phyloP scores from a whole-genome alignment of 64 coral and sea anemone species.

The Catalaphyllia jardinei region DNA sequence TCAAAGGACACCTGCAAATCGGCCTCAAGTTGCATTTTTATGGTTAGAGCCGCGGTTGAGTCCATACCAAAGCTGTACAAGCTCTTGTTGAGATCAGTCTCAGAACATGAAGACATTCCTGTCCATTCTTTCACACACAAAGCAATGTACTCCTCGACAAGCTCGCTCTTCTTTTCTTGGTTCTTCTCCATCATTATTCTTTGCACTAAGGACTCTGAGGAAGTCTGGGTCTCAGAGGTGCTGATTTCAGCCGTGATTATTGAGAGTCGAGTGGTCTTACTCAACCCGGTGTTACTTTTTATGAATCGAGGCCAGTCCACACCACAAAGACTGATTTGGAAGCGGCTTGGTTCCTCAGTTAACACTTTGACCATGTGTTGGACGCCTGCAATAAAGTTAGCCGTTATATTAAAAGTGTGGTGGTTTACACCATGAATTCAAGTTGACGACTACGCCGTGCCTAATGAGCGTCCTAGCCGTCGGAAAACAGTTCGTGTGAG shows the following conservation, averaged over 20 bases:
- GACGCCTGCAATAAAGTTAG: conserved; percentile 1
- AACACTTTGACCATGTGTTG: conserved; percentile 3
- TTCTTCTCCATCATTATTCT: conserved; percentile 32
- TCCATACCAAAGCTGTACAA: conserved; percentile 65
- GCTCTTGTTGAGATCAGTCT: conserved; percentile 38
- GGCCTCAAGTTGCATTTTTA: conserved; percentile 36
- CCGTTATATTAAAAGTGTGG: no score
- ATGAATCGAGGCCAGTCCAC: conserved; percentile 32
- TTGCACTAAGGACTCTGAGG: not conserved
- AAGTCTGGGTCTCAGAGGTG: not conserved
- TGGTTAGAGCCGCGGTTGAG: conserved; percentile 40
- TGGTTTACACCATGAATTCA: no score
- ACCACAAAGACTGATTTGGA: not conserved
- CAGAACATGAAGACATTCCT: conserved; percentile 11
- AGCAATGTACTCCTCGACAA: not conserved
- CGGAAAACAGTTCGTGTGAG: no score
- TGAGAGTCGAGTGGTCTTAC: not conserved
- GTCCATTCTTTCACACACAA: conserved; percentile 14
- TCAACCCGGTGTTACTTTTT: not conserved
- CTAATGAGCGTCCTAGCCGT: no score
- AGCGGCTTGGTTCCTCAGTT: not conserved
- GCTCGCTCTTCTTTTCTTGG: not conserved
- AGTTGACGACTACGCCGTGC: no score
- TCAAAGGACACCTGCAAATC: conserved; percentile 27
- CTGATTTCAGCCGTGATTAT: not conserved